Base-by-base conservation (phyloP, 2,888 invertebrate species). In the Athalia cordata region DNA sequence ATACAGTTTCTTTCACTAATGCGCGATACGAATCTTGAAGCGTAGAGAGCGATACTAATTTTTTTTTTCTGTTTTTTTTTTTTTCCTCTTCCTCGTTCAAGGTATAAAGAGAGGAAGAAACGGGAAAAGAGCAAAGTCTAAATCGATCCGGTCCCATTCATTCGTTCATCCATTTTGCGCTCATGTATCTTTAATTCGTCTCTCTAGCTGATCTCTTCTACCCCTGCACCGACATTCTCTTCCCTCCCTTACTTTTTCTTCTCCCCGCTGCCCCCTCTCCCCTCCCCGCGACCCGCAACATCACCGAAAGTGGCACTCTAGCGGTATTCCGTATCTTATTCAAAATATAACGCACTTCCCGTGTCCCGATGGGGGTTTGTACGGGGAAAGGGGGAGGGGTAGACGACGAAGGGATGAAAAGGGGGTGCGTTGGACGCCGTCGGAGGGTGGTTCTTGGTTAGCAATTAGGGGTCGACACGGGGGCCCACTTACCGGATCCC, bases 381-480 rank as follows among this genome's bases (percentile, higher is more conserved):
- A 29, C 75, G 55, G 75, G 50, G 75, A 61, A 6, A 52, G 49
- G 62, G 62, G 62, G 77, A 67, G 78, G n/a, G n/a, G n/a, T n/a
- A n/a, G n/a, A 2, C 29, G 29, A 2, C 2, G 29, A 29, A 29
- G 29, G 29, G 29, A 29, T 29, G 29, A 29, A 29, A 55, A 50
- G 62, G 62, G 77, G 70, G 78, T 72, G 79, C 57, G 77, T 78
- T 80, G 79, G 81, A 81, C 79, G 74, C 72, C 81, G 81, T 79
- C 80, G 81, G 82, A 80, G 75, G 83, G 81, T 83, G 84, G 83
- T 84, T 85, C 84, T 84, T 85, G 85, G 85, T 86, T 85, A 85
- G 85, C 86, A 87, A 87, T 86, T 86, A 85, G 84, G 83, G 84
- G 83, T 81, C 83, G 85, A 85, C 86, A 85, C 84, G 82, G 84